Base-by-base conservation (phyloP, 2,888 invertebrate genomes). In the Torymus texanus region DNA sequence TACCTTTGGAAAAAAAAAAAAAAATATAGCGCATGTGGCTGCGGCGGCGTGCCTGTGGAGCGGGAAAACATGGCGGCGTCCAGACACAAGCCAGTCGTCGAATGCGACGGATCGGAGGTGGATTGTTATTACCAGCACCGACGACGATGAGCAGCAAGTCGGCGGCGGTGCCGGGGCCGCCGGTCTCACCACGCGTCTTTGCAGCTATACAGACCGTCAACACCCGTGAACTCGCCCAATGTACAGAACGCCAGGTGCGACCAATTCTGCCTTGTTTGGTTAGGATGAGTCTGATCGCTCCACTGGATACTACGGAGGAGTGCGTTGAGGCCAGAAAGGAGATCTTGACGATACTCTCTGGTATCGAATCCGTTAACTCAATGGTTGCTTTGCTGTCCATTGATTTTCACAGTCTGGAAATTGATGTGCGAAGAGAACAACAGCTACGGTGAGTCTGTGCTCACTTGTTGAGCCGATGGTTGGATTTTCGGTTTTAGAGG, bases 381-480 rank as follows among this genome's bases (percentile, higher is more conserved):
- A 96, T 98, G 83, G 97, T 98, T 0, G 96, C 97, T 0, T 92
- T 98, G 16, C 92, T 98, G 4, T 97, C 98, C 11, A 97, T 98
- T 73, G 98, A 98, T 91, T 98, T 98, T 89, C 97, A 97, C 88
- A 94, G 95, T 41, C 91, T 98, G 62, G 98, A 98, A 91, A 94
- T 95, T 18, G 98, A 98, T 88, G 94, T 98, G 0, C 96, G 96
- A 85, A 97, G 97, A 89, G 98, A 98, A 89, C 95, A 97, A 87
- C 96, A 96, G 90, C 92, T 97, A 84, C 93, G 96, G 95, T 84
- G 76, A 67, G 80, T 75, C 16, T 14, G 12, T 55, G 29, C 56
- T 77, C 65, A 51, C 56, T 77, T 77, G 76, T 68, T 70, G 56
- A 75, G 21, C 59, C 41, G 8, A 41, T 41, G 41, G 8, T 24